Evolutionary conservation across 1,140 invertebrate species (phyloP), one percentile per base, ranked within the genome.

Genomic region (Helicoverpa armigera): DNA sequence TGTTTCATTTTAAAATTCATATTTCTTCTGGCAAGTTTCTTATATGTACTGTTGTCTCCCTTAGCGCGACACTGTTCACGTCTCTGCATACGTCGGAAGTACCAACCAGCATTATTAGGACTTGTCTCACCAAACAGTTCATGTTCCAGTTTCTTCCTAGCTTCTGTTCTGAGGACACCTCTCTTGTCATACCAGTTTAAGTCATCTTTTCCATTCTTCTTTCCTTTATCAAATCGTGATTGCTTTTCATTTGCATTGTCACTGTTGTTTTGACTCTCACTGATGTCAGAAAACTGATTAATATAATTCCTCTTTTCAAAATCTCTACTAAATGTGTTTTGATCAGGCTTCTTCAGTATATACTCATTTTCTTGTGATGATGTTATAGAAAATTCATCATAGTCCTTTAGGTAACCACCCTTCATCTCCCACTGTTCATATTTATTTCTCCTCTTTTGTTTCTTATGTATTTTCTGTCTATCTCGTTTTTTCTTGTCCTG

Each of bases 391-490:
- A 90, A 82, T 53, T 90, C 88, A 83, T 92, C 92, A 86, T 89
- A 92, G 80, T 92, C 90, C 74, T 89, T 91, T 16, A 92, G 76
- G 63, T 92, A 89, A 48, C 91, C 92, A 29, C 91, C 90, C 78
- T 94, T 94, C 82, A 93, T 91, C 83, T 94, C 90, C 89, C 90
- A 94, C 60, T 92, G 88, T 77, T 92, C 92, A 84, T 93, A 91
- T 79, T 91, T 94, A 75, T 91, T 90, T 29, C 86, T 89, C 35
- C 89, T 91, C 70, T 94, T 94, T 77, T 91, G 89, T 80, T 92
- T 95, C 82, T 92, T 94, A 58, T 90, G 86, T 53, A 77, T 83
- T 63, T 93, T 93, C 16, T 89, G 87, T 18, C 89, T 87, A 56
- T 91, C 85, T 58, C 88, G 72, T 87, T 91, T 92, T 80, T 93